Base-by-base conservation (phyloP, 2,113 vertebrate species). In the Phainopepla nitens region DNA sequence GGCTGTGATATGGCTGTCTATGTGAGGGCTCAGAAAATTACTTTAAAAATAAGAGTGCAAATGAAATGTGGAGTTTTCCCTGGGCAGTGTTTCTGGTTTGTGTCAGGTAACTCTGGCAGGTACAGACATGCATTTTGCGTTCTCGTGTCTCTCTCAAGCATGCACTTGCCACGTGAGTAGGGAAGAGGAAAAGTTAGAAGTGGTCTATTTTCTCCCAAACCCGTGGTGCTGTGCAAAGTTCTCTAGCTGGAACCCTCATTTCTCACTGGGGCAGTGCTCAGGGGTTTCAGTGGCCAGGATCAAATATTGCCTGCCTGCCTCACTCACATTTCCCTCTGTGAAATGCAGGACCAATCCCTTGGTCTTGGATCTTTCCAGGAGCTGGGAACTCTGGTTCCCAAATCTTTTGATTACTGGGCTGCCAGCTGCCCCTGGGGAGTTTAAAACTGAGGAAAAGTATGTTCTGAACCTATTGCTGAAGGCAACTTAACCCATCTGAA, bases 211-310 rank as follows among this genome's bases (percentile, higher is more conserved):
- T 78, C 35, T 73, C 68, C 31, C 44, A 53, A 31, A 69, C 9
- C 24, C 0, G 0, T 11, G 9, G 21, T 47, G 14, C 29, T 33
- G 20, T 58, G 36, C 51, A 44, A 35, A 29, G 66, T 44, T 39
- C 23, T 94, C 12, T 27, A 12, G 13, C 47, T 10, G 13, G 53
- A 69, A 28, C 57, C 36, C 8, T 35, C 1, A 28, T 84, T 73
- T 62, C 64, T 71, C 35, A 7, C 0, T 5, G 6, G 31, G 54
- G 25, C 13, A 42, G 5, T 9, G 22, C 51, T 60, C 5, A 21
- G 54, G 20, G 28, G n/a, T 60, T 82, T 53, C 6, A 12, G 35
- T 50, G 73, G 11, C 25, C n/a, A 27, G 53, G 49, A 33, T 62
- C 49, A 61, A 11, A 24, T 24, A 18, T 27, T 7, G 25, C 2